Evolutionary conservation across 1,140 invertebrate genomes (phyloP), one percentile per base, ranked within the genome.

Genomic region (Diploscapter pachys): DNA sequence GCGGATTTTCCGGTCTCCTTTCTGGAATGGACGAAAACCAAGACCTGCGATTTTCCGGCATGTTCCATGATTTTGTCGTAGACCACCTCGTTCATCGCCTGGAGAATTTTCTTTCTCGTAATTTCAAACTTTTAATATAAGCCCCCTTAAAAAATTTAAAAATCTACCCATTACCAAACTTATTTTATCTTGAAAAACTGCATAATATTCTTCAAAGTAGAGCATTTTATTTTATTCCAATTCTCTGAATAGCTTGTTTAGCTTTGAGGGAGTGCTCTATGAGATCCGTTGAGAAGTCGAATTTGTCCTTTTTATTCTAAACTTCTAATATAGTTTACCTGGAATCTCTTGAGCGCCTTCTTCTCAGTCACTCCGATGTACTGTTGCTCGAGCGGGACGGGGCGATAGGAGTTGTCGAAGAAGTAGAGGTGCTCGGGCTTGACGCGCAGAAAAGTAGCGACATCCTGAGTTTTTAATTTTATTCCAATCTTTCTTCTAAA

Each of bases 21-120:
- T 6, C 97, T 89, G 0, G 96, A 99, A 87, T 99, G 97, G 0
- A 99, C 96, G 87, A 99, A 99, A 31, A 99, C 92, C 4, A 99
- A 86, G 11, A 90, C 85, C 89, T 99, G 97, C 89, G 96, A 98
- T 83, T 93, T 92, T 0, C 96, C 96, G 11, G 96, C 96, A 86
- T 98, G 93, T 82, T 99, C 95, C 92, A 99, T 94, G 0, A 96
- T 94, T 88, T 99, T 99, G 82, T 99, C 96, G 86, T 99, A 99
- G 0, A 99, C 93, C 81, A 99, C 96, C 83, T 99, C 96, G 87
- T 99, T 99, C 94, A 99, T 98, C 0, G 97, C 92, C 87, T 99
- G 31, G 31, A 59, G 9, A 59, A 31, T 31, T 31, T 31, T 31
- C 31, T 31, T 31, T 31, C 31, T 31, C 31, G 31, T 31, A 31